Evolutionary conservation across 2,797 vertebrate species (phyloP), one percentile per base, ranked within the genome.

Genomic region (Bryconaethiops microstoma): DNA sequence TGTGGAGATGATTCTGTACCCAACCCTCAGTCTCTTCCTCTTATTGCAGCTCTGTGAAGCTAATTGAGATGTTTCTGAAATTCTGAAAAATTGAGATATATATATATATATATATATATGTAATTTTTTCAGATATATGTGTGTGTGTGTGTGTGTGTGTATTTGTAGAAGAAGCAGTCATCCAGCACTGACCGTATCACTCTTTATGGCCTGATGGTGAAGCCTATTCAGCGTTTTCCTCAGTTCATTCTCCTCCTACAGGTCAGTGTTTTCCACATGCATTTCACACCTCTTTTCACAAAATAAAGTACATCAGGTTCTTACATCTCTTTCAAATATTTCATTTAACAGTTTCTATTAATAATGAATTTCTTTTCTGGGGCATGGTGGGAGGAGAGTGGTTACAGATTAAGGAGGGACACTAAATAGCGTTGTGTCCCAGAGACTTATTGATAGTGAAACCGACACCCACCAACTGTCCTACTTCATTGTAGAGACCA

Each of bases 241-340:
- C 98, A 99, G 92, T 99, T 99, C 90, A 99, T 99, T 72, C 92
- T 99, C 9, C 95, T 99, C 25, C 91, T 99, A 55, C 97, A 99
- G 97, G 97, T 99, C 94, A 1, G 85, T 50, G 79, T 54, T 57
- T 76, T 7, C 65, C 17, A 74, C 59, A 42, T 50, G 59, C n/a
- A 57, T 12, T 79, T 55, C 63, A 29, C 73, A 54, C 10, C n/a
- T 70, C 45, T 70, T 29, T 69, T 60, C 57, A 60, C 21, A 12
- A 9, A 9, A 25, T 60, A 29, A 62, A 42, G 42, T 25, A 23
- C 42, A 69, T 16, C 12, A 23, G 65, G 42, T 12, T 68, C 65
- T 45, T 9, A 45, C 7, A 68, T 45, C n/a, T 60, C 21, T 60
- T 23, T 62, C 10, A 62, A 5, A 62, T 2, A 59, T n/a, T n/a